Conservation (phyloP, 2,113 vertebrate species). For the Sardina pilchardus region DNA sequence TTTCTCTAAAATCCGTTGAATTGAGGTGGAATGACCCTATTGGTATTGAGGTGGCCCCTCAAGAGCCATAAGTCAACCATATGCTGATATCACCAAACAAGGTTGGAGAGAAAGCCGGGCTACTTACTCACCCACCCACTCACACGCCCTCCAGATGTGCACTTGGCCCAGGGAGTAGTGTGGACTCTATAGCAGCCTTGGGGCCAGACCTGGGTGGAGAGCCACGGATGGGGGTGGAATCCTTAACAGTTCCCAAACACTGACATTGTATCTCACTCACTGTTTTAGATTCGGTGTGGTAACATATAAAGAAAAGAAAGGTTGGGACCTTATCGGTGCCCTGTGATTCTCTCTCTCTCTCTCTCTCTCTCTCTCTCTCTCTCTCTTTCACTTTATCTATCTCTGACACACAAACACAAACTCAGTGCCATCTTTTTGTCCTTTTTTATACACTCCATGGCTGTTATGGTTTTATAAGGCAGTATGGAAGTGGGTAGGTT, state of each 20-base stretch:
- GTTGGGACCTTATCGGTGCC: background rate
- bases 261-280: background rate
- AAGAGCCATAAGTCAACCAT: conserved; percentile 36
- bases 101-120: background rate
- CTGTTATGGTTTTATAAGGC: background rate
- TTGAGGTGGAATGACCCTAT: too few relatives aligned
- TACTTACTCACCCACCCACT: conserved; percentile 27
- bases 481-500: too few relatives aligned
- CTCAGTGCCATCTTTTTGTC: too few relatives aligned
- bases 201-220: background rate
- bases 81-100: conserved; percentile 38
- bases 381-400: too few relatives aligned
- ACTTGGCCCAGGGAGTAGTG: conserved; percentile 16
- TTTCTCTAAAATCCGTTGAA: too few relatives aligned
- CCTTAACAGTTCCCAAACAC: background rate
- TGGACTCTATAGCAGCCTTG: background rate
- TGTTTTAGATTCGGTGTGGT: background rate
- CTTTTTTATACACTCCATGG: too few relatives aligned
- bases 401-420: too few relatives aligned
- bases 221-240: background rate
- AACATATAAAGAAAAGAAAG: background rate
- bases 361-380: too few relatives aligned
- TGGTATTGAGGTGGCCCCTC: conserved; percentile 32
- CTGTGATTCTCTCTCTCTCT: too few relatives aligned
- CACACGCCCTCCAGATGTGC: conserved; percentile 45